A percentile compares a stretch with the other conserved stretches of the same genome.
These are phyloP conservation scores for Lemur catta DNA, from an alignment of 2,797 vertebrate species.

Conservation along the genomic window DNA sequence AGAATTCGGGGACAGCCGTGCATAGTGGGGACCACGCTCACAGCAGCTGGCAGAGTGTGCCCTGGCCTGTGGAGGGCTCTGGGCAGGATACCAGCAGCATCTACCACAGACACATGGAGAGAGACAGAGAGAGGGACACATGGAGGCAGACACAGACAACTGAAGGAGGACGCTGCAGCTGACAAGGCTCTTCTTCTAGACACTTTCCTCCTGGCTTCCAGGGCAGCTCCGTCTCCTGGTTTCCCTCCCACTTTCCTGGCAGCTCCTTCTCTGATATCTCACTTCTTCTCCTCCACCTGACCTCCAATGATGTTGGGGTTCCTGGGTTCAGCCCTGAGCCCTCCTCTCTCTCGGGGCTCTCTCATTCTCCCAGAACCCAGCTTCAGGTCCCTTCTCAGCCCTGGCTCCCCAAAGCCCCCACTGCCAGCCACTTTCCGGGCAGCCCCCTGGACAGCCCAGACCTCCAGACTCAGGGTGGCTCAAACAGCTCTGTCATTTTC, in stretches of 20 bases:
- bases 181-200: neutral
- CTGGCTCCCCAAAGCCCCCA: neutral
- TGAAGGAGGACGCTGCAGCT: neutral
- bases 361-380: neutral
- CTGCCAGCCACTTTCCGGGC: no score
- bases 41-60: no score
- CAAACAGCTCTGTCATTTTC: neutral
- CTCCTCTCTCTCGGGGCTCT: neutral
- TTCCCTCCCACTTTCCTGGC: neutral
- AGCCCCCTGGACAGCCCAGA: no score
- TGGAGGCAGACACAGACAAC: neutral
- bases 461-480: neutral
- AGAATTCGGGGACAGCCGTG: neutral
- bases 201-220: neutral
- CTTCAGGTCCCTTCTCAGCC: neutral
- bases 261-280: neutral
- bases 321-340: neutral
- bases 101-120: neutral
- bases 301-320: neutral
- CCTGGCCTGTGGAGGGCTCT: no score
- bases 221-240: no score
- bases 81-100: no score
- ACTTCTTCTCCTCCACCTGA: neutral
- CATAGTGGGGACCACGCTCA: neutral
- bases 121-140: neutral